These are phyloP conservation scores for Operophtera brumata DNA, from an alignment of 2,888 invertebrate species.

Conservation along the genomic window DNA sequence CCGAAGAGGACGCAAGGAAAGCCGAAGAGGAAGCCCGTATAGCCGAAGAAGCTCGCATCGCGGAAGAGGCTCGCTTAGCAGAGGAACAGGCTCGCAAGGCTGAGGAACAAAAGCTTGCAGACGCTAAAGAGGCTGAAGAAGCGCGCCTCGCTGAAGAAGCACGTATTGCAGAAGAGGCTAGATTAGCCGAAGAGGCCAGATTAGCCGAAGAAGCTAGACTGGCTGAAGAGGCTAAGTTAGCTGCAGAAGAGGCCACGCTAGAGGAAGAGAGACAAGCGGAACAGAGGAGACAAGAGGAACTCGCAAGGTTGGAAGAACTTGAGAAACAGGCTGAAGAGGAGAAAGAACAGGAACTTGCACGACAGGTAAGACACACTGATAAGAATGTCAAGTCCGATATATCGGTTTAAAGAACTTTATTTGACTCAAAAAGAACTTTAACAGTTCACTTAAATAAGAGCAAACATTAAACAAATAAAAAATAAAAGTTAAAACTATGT, in stretches of 20 bases:
- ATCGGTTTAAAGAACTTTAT: too few relatives aligned
- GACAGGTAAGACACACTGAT: constrained; percentile 69
- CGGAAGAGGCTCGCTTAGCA: constrained; percentile 69
- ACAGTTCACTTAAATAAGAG: too few relatives aligned
- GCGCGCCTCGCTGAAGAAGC: constrained; percentile 66
- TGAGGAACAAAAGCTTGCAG: constrained; percentile 61
- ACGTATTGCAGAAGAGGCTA: constrained; percentile 66
- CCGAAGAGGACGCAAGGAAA: constrained; percentile 70
- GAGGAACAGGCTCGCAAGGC: constrained; percentile 58
- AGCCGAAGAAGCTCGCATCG: constrained; percentile 67
- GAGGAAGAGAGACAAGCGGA: constrained; percentile 74
- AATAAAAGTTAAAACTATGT: too few relatives aligned
- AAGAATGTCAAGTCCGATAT: neutral
- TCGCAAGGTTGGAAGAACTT: constrained; percentile 79
- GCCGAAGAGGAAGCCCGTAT: constrained; percentile 72
- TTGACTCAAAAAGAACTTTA: too few relatives aligned
- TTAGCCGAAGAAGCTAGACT: constrained; percentile 60
- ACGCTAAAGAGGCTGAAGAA: constrained; percentile 62
- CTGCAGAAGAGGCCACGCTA: constrained; percentile 70
- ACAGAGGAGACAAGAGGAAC: constrained; percentile 80
- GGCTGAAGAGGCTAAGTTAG: constrained; percentile 76
- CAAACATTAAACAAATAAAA: too few relatives aligned
- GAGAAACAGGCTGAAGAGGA: constrained; percentile 83
- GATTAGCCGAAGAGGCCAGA: constrained; percentile 60
- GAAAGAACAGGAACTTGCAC: constrained; percentile 84